Conservation (phyloP, 1,140 invertebrate genomes). For the Aphelinus atriplicis region DNA sequence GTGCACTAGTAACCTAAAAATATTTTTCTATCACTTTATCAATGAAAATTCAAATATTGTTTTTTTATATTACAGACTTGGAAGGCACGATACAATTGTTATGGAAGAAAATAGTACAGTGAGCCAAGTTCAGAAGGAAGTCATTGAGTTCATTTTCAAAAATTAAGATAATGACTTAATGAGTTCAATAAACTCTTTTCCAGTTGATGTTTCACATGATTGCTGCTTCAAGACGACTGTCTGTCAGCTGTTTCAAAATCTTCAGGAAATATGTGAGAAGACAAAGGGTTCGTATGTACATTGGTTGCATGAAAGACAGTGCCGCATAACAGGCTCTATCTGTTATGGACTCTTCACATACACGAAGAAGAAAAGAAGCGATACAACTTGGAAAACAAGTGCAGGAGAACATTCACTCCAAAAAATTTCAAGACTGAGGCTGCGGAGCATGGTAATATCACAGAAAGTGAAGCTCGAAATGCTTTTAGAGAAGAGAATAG, state of each 20-base stretch:
- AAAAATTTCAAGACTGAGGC: conserved; percentile 8
- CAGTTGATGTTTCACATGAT: neutral
- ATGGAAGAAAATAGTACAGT: neutral
- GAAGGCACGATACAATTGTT: conserved; percentile 17
- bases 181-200: neutral
- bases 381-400: conserved; percentile 34
- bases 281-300: conserved; percentile 4
- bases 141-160: neutral
- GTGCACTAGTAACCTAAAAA: too few species aligned
- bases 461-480: conserved; percentile 24
- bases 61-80: neutral
- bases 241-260: neutral
- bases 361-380: conserved; percentile 4
- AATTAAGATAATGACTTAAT: neutral
- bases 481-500: conserved; percentile 7
- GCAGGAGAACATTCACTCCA: conserved; percentile 13
- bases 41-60: neutral
- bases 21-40: neutral
- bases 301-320: conserved; percentile 27
- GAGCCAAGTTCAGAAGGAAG: neutral
- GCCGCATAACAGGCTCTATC: conserved; percentile 19
- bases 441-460: conserved; percentile 29
- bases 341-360: conserved; percentile 27
- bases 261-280: neutral
- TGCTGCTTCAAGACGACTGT: neutral